Evolutionary conservation across 2,888 invertebrate species (phyloP), one percentile per base, ranked within the genome.

Genomic region (Eupithecia subumbrata): DNA sequence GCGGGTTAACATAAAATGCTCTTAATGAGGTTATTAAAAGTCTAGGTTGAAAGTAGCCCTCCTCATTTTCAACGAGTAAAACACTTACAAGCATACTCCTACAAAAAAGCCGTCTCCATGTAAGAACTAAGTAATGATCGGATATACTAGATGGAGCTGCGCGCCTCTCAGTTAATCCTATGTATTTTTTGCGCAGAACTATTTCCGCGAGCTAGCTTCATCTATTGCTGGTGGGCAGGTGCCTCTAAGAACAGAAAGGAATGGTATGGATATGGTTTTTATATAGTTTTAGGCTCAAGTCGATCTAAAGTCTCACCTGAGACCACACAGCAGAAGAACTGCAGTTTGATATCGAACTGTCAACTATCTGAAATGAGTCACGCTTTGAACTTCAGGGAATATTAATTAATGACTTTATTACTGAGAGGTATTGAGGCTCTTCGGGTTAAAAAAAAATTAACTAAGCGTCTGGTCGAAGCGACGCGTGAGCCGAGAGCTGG

Each of bases 201-300:
- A 86, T 91, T 90, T 91, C 90, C 88, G 88, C 86, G 84, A 88
- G 84, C 82, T 82, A 80, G 81, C 82, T 82, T 86, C 83, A 88
- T 89, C 87, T 87, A 87, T 56, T 83, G 84, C 84, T 77, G 82
- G 83, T 81, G 80, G 85, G 85, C 88, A 86, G 87, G 87, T 88
- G 86, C 81, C 82, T 83, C 82, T 84, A 81, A 79, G 78, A 72
- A 78, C 75, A 72, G 80, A 72, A 64, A 64, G 11, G 18, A 64
- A 34, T 64, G 5, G 34, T 18, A 34, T 64, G 18, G 64, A 34
- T 64, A 64, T 64, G 25, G 16, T 16, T 34, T 30, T 18, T 0
- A 64, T 34, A 64, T 34, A 64, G 22, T 56, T 22, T 52, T 52
- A 52, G 18, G 12, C 12, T 22, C 0, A 37, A 37, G 37, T 37